Conservation (phyloP, 1,140 invertebrate genomes). For the Oreohelix idahoensis region DNA sequence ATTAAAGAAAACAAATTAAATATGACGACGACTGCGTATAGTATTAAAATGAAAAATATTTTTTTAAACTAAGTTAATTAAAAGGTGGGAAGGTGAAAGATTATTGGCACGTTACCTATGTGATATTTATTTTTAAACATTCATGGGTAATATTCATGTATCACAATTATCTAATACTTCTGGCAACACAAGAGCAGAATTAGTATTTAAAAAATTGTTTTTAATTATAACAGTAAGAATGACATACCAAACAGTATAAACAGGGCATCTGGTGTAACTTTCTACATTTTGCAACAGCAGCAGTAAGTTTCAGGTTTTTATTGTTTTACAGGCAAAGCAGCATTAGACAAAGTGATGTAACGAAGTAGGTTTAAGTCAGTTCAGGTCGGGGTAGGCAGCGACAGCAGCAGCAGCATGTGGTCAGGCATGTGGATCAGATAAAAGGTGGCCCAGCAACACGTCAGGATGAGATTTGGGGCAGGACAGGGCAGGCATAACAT, state of each 20-base stretch:
- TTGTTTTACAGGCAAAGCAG: slow-evolving; percentile 35
- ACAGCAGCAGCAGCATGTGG: slow-evolving; percentile 54
- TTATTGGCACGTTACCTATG: too few species aligned
- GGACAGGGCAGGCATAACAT: slow-evolving; percentile 20
- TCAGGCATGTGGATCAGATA: slow-evolving; percentile 28
- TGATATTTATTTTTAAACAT: too few species aligned
- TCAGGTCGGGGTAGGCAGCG: slow-evolving; percentile 52
- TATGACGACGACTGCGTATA: too few species aligned
- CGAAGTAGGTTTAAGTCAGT: slow-evolving; percentile 21
- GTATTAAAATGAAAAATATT: too few species aligned
- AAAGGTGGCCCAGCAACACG: slow-evolving; percentile 38
- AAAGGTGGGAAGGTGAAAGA: too few species aligned
- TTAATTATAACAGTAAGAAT: neutral
- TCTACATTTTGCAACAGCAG: slow-evolving; percentile 2
- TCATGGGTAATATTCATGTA: too few species aligned
- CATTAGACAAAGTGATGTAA: slow-evolving; percentile 38
- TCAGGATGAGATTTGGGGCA: slow-evolving; percentile 36
- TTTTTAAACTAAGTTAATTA: too few species aligned
- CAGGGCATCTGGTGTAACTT: slow-evolving; percentile 18
- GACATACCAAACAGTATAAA: slow-evolving; percentile 28
- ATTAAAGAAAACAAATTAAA: too few species aligned
- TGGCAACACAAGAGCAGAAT: neutral
- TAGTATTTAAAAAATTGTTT: neutral
- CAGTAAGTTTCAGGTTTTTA: neutral
- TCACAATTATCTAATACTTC: neutral